phyloP scores from a whole-genome alignment of 2,797 vertebrate species.

The Sparus aurata region DNA sequence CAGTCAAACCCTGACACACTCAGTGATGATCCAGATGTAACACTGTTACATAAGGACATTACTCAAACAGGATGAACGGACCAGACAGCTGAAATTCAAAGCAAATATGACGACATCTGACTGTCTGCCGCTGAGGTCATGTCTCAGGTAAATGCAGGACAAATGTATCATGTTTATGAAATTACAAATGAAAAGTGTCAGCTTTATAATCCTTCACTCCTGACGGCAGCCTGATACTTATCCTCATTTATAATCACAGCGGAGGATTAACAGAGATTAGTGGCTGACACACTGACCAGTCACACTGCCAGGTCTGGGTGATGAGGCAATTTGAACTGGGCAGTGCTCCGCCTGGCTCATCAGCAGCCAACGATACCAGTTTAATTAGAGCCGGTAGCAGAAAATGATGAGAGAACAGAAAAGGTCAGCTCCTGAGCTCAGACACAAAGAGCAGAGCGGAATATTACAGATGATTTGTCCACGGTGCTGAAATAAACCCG shows the following conservation, averaged over 20 bases:
- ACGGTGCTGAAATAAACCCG: background rate
- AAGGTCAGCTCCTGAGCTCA: constrained; percentile 7
- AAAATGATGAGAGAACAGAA: background rate
- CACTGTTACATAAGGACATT: constrained; percentile 3
- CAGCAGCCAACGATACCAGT: background rate
- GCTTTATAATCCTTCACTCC: background rate
- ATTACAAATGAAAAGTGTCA: background rate
- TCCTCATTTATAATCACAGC: constrained; percentile 12
- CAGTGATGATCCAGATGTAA: background rate
- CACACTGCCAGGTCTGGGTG: background rate
- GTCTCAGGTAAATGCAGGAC: background rate
- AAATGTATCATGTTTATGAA: background rate
- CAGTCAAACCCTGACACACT: background rate
- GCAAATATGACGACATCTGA: background rate
- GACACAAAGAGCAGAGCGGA: background rate
- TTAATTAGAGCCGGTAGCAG: background rate
- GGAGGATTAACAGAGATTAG: constrained; percentile 45
- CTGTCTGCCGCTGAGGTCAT: background rate
- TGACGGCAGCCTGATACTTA: background rate
- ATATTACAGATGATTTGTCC: background rate
- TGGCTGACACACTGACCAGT: constrained; percentile 29
- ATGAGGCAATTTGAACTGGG: constrained; percentile 13
- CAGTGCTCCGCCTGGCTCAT: background rate
- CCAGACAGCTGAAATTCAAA: constrained; percentile 7
- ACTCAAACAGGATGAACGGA: constrained; percentile 26